Evolutionary conservation across 2,797 vertebrate genomes (phyloP), one percentile per base, ranked within the genome.

Genomic region (Gymnodraco acuticeps): DNA sequence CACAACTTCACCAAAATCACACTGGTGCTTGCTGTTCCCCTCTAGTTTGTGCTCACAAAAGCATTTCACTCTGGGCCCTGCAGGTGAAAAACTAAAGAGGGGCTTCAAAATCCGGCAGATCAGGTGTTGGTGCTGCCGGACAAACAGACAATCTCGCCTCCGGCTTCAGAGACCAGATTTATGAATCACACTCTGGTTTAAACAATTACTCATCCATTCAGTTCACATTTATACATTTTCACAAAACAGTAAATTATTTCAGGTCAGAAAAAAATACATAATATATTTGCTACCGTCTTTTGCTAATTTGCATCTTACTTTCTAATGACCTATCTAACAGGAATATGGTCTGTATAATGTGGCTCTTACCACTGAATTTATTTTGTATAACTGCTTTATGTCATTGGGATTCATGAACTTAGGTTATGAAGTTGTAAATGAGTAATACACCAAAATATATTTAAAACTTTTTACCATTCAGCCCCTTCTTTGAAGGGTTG

Each of bases 191-290:
- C 41, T 27, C 27, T 27, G 27, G 27, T 27, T 27, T 27, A 27
- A 27, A 27, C 27, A 27, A 27, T 27, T 27, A 79, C 60, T 64
- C 45, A 66, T n/a, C 47, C 19, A 58, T 48, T 64, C 52, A 52
- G 3, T 67, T 43, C 50, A 66, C 33, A 33, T 75, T 47, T 54
- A 54, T 62, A 33, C 43, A 33, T 50, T 62, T 50, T 33, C 62
- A 27, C 8, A 20, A 58, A 50, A 45, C 60, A 38, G 10, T 38
- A 47, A 15, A 41, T 41, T 58, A 2, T 43, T 59, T 5, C 47
- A 27, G 27, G 27, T 27, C 27, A 27, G 27, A 4, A 27, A 27
- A 27, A 27, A 27, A 27, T 27, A 27, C 27, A 27, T 27, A 27
- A 27, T 3, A 27, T 27, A 27, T 27, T 27, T 27, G 27, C 27